Evolutionary conservation across 2,113 vertebrate genomes (phyloP).

Genomic region (Gavia stellata): DNA sequence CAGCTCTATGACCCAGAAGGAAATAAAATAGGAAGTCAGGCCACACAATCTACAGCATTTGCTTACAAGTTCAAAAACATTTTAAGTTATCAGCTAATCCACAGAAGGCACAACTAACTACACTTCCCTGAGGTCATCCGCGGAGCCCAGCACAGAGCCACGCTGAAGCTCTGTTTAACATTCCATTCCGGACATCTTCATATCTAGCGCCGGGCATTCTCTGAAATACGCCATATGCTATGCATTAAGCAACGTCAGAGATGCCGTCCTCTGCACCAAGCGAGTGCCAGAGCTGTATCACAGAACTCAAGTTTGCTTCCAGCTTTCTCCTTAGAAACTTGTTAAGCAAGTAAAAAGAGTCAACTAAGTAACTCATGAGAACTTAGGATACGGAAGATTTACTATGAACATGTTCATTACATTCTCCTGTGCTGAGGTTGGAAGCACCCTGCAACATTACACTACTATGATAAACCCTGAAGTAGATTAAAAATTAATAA

Average conservation of each 20-base stretch:
- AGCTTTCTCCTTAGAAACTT: not conserved
- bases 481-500: not conserved
- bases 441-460: not conserved
- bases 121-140: not conserved
- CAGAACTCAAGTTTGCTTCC: not conserved
- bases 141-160: fast-evolving
- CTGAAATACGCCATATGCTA: not conserved
- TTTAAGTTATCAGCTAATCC: not conserved
- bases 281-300: not conserved
- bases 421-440: not conserved
- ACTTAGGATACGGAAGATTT: not conserved
- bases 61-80: not conserved
- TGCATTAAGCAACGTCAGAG: not conserved
- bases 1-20: not conserved
- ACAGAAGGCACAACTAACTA: fast-evolving
- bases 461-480: not conserved
- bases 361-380: not conserved
- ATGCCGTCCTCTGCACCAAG: not conserved
- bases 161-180: not conserved
- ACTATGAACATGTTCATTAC: not conserved
- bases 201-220: not conserved
- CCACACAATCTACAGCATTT: not conserved
- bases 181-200: not conserved
- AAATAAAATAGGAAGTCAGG: not conserved
- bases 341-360: not conserved